Base-by-base conservation (phyloP, 2,888 invertebrate genomes). In the Agonopterix heracliana region DNA sequence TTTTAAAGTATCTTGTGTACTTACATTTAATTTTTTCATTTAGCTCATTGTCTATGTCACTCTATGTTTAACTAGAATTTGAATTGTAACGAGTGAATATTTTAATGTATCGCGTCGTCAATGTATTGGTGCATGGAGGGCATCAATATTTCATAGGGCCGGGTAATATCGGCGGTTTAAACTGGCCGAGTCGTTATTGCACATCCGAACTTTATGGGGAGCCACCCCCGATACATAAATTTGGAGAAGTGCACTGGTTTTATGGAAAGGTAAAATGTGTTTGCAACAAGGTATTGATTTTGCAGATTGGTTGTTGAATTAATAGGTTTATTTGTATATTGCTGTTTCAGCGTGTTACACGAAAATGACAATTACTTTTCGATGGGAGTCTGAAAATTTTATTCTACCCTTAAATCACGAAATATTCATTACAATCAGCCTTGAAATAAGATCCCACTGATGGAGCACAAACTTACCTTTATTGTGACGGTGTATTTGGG, bases 161-260 rank as follows among this genome's bases (percentile, higher is more conserved):
- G 66, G 68, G 68, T 71, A 74, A 83, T 82, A 81, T 81, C 64
- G 68, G 71, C 61, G 78, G 80, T 80, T 84, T 79, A 82, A 84
- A 84, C 81, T 69, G 78, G 75, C 74, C 80, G 71, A 75, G 66
- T 77, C 79, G 78, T 76, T 80, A 77, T 77, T 78, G 83, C 83
- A 76, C 81, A 81, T 83, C 78, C 79, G 80, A 81, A 78, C 75
- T 82, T 82, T 81, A 82, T 83, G 74, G 85, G 81, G 82, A 70
- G 64, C 70, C 78, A 78, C 82, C 83, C 84, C 74, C 67, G 68
- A 66, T 74, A 79, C 78, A 86, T 84, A 86, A 83, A 87, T 85
- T 82, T 78, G 65, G 74, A 72, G 73, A 76, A 80, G 78, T 78
- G 80, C 78, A 77, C 68, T 71, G 79, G 68, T 74, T 76, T 80